These are phyloP conservation scores for Hystrix brachyura DNA, from an alignment of 2,113 vertebrate species.

Conservation along the genomic window DNA sequence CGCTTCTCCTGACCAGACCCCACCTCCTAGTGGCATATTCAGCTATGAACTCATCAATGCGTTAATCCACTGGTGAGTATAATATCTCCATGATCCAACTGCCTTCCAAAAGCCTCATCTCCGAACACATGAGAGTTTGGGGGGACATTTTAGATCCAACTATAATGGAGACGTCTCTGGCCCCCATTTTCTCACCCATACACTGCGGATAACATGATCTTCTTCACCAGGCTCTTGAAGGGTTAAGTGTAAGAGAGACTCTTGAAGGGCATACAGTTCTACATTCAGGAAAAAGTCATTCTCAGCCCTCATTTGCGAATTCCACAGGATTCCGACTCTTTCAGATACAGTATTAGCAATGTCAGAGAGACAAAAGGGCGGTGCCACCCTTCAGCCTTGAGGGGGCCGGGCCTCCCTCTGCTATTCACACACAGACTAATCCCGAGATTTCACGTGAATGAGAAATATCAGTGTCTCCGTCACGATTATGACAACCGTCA, in stretches of 20 bases:
- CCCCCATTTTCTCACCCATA: not conserved
- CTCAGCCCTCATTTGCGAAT: not conserved
- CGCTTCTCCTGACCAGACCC: not conserved
- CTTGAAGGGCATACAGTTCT: not conserved
- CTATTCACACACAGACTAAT: not conserved
- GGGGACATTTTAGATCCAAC: not conserved
- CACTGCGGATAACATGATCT: not conserved
- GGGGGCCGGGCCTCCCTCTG: not conserved
- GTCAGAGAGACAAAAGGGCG: not conserved
- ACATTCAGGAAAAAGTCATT: not conserved
- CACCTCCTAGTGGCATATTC: not conserved
- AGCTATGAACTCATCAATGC: not conserved
- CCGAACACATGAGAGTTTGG: not conserved
- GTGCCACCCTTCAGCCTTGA: not conserved
- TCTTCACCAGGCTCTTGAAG: not conserved
- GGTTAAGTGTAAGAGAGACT: not conserved
- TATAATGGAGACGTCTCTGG: not conserved
- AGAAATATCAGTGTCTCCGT: conserved; percentile 5
- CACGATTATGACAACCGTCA: not conserved
- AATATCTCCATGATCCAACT: not conserved
- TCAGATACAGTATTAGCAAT: no score
- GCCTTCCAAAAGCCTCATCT: not conserved
- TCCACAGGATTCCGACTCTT: not conserved
- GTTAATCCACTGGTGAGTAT: not conserved
- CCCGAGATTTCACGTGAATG: not conserved